Percentiles rank a stretch among this genome's conserved stretches.
Evolutionary conservation across 2,797 vertebrate species (phyloP).

Genomic region (Chelmon rostratus): DNA sequence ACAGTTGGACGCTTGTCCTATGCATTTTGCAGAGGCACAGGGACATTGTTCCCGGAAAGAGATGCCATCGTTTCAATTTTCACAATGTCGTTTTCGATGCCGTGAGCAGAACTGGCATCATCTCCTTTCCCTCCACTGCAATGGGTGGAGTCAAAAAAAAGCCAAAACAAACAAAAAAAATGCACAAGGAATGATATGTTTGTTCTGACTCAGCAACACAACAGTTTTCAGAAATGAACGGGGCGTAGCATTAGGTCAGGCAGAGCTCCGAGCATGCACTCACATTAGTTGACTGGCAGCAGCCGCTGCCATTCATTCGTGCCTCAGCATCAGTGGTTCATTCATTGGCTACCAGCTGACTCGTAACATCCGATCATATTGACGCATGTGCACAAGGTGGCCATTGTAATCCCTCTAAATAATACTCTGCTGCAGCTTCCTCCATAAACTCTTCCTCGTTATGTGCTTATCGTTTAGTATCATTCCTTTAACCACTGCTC

Average conservation of each 20-base stretch:
- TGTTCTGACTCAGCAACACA: too few species aligned
- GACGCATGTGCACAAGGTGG: not conserved
- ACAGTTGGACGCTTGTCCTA: too few species aligned
- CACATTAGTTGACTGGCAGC: not conserved
- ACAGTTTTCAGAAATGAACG: too few species aligned
- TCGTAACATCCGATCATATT: not conserved
- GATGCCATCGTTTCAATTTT: not conserved
- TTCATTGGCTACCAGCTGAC: not conserved
- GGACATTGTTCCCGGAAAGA: not conserved
- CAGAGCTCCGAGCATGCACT: too few species aligned
- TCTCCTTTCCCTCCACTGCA: not conserved
- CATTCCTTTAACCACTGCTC: not conserved
- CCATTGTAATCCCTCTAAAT: not conserved
- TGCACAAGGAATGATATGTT: too few species aligned
- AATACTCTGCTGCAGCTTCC: not conserved
- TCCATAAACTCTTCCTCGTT: not conserved
- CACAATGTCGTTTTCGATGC: not conserved
- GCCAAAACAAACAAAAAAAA: too few species aligned
- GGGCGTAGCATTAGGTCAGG: too few species aligned
- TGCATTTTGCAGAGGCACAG: too few species aligned
- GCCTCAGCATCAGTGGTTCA: too few species aligned
- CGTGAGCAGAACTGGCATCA: not conserved
- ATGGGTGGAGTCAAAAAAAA: too few species aligned
- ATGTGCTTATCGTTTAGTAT: not conserved
- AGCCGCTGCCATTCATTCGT: too few species aligned